Conservation (phyloP, 2,888 invertebrate species). For the Drepana falcataria region DNA sequence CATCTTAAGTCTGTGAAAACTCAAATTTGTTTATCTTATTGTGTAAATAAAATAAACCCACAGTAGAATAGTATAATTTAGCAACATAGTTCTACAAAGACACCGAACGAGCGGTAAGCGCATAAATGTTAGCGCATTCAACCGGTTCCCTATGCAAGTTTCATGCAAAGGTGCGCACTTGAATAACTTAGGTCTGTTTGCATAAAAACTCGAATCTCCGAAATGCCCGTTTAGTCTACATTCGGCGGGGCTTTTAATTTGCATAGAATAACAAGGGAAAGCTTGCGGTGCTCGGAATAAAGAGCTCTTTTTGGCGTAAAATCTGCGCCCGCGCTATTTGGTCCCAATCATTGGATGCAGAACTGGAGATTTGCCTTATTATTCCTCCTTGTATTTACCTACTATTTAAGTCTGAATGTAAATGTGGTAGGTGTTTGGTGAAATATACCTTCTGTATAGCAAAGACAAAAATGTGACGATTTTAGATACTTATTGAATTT, state of each 20-base stretch:
- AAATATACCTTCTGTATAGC: too few relatives aligned
- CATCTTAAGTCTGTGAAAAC: background rate
- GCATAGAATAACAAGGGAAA: slow-evolving; percentile 73
- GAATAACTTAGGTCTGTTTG: slow-evolving; percentile 74
- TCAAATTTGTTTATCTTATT: background rate
- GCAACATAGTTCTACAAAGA: slow-evolving; percentile 15
- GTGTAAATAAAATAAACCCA: background rate
- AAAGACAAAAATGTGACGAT: too few relatives aligned
- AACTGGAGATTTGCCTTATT: slow-evolving; percentile 25
- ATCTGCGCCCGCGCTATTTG: slow-evolving; percentile 45
- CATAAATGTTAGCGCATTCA: slow-evolving; percentile 57
- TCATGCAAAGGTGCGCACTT: slow-evolving; percentile 65
- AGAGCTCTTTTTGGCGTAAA: slow-evolving; percentile 38
- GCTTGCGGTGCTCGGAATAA: slow-evolving; percentile 47
- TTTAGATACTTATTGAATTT: too few relatives aligned
- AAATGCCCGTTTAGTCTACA: slow-evolving; percentile 68
- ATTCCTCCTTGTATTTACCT: slow-evolving; percentile 22
- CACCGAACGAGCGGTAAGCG: slow-evolving; percentile 29
- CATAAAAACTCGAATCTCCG: slow-evolving; percentile 72
- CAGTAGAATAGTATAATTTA: background rate
- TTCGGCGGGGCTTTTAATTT: slow-evolving; percentile 58
- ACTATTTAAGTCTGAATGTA: background rate
- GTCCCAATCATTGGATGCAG: slow-evolving; percentile 43
- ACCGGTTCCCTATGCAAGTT: slow-evolving; percentile 64
- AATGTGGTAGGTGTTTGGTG: background rate